A percentile compares a stretch with the other conserved stretches of the same genome.
Conservation (phyloP, 2,888 invertebrate species). For the Meloe dianella region DNA sequence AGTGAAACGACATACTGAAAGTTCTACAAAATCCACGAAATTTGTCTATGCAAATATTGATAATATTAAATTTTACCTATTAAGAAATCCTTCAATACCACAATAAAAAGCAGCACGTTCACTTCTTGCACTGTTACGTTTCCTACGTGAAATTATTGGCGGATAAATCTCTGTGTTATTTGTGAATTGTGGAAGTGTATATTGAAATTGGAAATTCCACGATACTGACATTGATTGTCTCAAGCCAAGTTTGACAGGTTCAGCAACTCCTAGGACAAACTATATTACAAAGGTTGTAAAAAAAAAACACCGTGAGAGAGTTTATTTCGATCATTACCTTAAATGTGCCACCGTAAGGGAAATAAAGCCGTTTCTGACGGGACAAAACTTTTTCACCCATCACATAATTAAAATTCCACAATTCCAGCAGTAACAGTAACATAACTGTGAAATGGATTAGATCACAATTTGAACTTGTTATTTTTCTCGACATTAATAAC, state of each 20-base stretch:
- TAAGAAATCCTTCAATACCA: constrained; percentile 50
- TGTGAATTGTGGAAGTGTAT: constrained; percentile 49
- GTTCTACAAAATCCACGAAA: neutral
- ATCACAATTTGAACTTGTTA: neutral
- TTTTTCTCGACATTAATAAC: neutral
- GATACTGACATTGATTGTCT: constrained; percentile 65
- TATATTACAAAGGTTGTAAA: constrained; percentile 51
- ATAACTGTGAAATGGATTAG: constrained; percentile 7
- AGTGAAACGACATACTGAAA: neutral
- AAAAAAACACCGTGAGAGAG: neutral
- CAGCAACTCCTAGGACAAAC: constrained; percentile 66
- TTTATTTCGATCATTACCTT: constrained; percentile 42
- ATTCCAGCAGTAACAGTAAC: constrained; percentile 12
- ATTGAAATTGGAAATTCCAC: constrained; percentile 72
- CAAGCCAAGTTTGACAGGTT: constrained; percentile 64
- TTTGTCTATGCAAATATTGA: neutral
- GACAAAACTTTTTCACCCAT: constrained; percentile 14
- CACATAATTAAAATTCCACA: constrained; percentile 9
- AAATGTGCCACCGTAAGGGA: constrained; percentile 47
- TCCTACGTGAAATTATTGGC: constrained; percentile 46
- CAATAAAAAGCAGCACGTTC: constrained; percentile 51
- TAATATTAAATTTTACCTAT: constrained; percentile 40
- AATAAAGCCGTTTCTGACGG: constrained; percentile 33
- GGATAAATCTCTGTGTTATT: constrained; percentile 49
- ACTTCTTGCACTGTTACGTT: constrained; percentile 35